Evolutionary conservation across 2,797 vertebrate species (phyloP).

Genomic region (Morelia viridis): DNA sequence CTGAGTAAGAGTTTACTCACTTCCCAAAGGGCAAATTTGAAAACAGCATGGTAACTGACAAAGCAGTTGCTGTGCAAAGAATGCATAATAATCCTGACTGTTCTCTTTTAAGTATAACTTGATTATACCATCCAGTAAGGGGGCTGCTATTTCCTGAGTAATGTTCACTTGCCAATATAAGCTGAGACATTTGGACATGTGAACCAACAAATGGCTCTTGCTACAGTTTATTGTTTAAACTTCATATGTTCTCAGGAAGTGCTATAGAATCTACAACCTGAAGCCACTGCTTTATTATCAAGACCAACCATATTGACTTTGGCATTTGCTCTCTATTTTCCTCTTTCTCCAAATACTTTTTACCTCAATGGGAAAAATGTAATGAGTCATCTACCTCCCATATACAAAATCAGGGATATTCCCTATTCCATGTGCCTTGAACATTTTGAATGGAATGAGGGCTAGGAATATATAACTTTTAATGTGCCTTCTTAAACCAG

Average conservation of each 20-base stretch:
- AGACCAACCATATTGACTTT: background rate
- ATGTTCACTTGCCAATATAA: background rate
- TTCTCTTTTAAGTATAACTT: background rate
- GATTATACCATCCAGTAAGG: background rate
- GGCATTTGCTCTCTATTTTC: background rate
- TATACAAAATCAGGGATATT: background rate
- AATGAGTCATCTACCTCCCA: background rate
- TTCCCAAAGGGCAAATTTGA: background rate
- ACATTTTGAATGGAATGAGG: background rate
- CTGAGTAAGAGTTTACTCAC: background rate
- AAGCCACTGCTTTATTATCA: background rate
- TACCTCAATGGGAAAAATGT: background rate
- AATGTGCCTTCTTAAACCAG: background rate
- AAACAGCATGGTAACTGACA: background rate
- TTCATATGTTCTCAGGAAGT: background rate
- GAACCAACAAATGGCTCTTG: background rate
- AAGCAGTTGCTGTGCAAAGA: background rate
- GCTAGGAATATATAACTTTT: background rate
- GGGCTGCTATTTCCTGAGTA: background rate
- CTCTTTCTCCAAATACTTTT: background rate
- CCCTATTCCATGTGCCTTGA: background rate
- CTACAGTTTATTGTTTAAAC: background rate
- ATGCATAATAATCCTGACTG: background rate
- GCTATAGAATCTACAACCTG: background rate
- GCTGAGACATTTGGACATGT: background rate